Conservation (phyloP, 2,888 invertebrate genomes). For the Synergus gifuensis region DNA sequence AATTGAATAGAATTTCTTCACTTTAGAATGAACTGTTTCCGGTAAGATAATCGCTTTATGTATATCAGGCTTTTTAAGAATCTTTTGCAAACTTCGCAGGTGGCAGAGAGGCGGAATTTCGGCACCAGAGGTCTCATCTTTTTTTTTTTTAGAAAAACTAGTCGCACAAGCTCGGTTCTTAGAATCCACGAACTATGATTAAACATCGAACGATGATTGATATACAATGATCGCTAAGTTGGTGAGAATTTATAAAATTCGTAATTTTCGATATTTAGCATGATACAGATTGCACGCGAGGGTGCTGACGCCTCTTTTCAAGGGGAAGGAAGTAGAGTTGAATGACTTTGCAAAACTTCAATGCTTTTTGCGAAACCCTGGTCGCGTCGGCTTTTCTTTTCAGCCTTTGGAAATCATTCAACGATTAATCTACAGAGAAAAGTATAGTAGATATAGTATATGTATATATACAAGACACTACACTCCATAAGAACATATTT, state of each 20-base stretch:
- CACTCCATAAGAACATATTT: conserved; percentile 76
- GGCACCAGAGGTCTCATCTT: background rate
- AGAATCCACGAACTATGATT: conserved; percentile 2
- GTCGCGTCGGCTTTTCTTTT: conserved; percentile 56
- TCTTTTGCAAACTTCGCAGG: background rate
- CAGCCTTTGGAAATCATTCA: conserved; percentile 61
- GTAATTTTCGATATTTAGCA: conserved; percentile 34
- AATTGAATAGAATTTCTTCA: background rate
- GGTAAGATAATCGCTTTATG: background rate
- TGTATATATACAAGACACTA: conserved; percentile 78
- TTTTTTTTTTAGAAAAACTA: background rate
- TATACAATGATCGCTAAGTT: conserved; percentile 44
- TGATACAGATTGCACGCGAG: conserved; percentile 46
- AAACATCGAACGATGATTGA: conserved; percentile 36
- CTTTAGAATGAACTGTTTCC: background rate
- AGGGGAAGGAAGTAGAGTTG: conserved; percentile 45
- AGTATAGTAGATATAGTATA: conserved; percentile 72
- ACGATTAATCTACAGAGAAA: conserved; percentile 71
- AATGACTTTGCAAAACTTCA: conserved; percentile 56
- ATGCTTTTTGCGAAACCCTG: conserved; percentile 61
- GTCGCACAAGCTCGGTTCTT: conserved; percentile 29
- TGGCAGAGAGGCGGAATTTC: background rate
- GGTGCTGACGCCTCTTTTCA: conserved; percentile 31
- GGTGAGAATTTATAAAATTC: conserved; percentile 49
- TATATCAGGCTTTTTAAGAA: background rate